Evolutionary conservation across 2,888 invertebrate species (phyloP).

Genomic region (Melitaea athalia): DNA sequence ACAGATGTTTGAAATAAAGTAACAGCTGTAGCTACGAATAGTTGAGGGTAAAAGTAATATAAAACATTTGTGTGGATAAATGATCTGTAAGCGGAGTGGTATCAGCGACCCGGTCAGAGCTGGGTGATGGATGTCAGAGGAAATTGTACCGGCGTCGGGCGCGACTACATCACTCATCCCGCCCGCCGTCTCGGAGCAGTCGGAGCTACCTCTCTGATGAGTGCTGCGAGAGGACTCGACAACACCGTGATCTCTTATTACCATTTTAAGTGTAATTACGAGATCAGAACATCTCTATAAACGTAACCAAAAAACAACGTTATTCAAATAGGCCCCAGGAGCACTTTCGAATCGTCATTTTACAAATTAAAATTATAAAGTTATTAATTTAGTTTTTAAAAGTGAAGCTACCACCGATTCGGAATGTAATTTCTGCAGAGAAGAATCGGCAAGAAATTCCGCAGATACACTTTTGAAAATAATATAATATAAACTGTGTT

Average conservation of each 20-base stretch:
- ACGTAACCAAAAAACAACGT: no score
- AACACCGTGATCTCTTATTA: not conserved
- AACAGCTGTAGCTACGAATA: not conserved
- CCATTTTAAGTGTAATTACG: not conserved
- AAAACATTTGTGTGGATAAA: not conserved
- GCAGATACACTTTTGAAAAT: no score
- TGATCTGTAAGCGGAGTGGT: not conserved
- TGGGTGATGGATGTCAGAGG: conserved; percentile 3
- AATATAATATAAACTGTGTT: no score
- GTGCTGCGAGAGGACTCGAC: conserved; percentile 3
- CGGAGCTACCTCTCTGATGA: not conserved
- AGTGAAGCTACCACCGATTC: no score
- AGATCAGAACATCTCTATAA: not conserved
- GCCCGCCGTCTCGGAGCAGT: not conserved
- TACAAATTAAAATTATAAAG: no score
- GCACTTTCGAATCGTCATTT: no score
- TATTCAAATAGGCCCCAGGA: no score
- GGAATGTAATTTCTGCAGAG: no score
- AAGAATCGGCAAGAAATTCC: no score
- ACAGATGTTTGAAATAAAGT: not conserved
- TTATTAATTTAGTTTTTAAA: no score
- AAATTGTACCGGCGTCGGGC: conserved; percentile 9
- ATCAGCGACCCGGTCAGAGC: not conserved
- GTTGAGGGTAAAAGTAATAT: not conserved
- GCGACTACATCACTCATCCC: conserved; percentile 9